A percentile compares a stretch with the other conserved stretches of the same genome.
Conservation (phyloP, 2,113 vertebrate genomes). For the Haemorhous mexicanus region DNA sequence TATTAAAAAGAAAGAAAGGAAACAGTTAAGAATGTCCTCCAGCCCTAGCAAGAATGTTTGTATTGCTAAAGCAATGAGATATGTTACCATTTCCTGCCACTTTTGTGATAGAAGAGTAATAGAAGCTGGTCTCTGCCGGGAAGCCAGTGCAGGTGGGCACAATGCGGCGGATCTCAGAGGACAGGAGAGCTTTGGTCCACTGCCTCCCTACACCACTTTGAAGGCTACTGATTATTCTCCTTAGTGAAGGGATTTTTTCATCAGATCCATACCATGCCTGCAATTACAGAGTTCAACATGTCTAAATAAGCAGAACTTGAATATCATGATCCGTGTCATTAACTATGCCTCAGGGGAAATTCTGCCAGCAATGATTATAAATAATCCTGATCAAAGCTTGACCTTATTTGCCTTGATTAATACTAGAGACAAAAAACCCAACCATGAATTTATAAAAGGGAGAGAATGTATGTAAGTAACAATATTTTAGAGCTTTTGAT, state of each 20-base stretch:
- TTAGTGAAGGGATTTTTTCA: slow-evolving; percentile 32
- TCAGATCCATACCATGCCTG: slow-evolving; percentile 48
- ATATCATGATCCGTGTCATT: background rate
- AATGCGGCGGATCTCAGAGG: slow-evolving; percentile 48
- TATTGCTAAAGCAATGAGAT: background rate
- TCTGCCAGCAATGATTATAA: slow-evolving; percentile 18
- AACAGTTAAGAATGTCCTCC: background rate
- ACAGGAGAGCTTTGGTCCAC: slow-evolving; percentile 63
- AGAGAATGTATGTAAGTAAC: background rate
- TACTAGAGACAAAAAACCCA: background rate
- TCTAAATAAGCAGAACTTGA: slow-evolving; percentile 31
- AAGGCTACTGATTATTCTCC: slow-evolving; percentile 33
- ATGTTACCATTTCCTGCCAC: slow-evolving; percentile 21
- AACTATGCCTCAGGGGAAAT: slow-evolving; percentile 13
- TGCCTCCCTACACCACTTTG: slow-evolving; percentile 46
- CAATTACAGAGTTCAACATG: slow-evolving; percentile 49
- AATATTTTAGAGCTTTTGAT: background rate
- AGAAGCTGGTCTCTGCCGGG: slow-evolving; percentile 51
- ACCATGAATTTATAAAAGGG: background rate
- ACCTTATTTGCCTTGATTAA: slow-evolving; percentile 20
- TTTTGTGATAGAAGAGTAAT: slow-evolving; percentile 39
- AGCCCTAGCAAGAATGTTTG: background rate
- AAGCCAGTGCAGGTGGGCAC: slow-evolving; percentile 56
- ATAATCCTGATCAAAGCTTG: slow-evolving; percentile 34
- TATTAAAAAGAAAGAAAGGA: background rate